Conservation (phyloP, 2,888 invertebrate genomes). For the Pammene aurita region DNA sequence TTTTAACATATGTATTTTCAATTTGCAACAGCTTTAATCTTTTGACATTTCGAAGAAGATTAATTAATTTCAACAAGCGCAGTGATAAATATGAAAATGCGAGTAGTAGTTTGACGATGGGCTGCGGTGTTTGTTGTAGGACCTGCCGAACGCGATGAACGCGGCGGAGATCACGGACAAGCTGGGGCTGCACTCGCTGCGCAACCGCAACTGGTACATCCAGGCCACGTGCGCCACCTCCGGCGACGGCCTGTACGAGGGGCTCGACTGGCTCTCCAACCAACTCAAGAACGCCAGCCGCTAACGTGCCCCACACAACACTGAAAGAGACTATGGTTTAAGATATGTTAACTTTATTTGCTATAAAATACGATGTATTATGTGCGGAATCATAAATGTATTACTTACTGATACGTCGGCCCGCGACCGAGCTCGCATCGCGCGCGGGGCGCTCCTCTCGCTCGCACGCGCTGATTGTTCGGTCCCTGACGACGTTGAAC, state of each 20-base stretch:
- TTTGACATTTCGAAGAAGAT: too few species aligned
- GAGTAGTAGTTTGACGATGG: background rate
- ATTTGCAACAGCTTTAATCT: too few species aligned
- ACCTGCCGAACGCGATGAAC: constrained; percentile 99
- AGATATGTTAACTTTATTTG: constrained; percentile 84
- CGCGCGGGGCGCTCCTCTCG: constrained; percentile 44
- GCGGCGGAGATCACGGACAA: constrained; percentile 99
- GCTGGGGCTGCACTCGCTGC: constrained; percentile 97
- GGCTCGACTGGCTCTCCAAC: constrained; percentile 99
- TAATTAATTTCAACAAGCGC: too few species aligned
- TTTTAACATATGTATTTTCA: too few species aligned
- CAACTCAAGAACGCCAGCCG: constrained; percentile 99
- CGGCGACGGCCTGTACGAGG: constrained; percentile 99
- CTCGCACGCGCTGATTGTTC: constrained; percentile 67
- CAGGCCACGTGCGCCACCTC: constrained; percentile 99
- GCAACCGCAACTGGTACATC: constrained; percentile 99
- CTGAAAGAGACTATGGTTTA: constrained; percentile 83
- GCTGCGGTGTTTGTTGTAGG: constrained; percentile 82
- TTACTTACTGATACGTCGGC: constrained; percentile 63
- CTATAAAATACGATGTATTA: constrained; percentile 82
- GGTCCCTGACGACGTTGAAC: constrained; percentile 77
- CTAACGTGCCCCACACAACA: constrained; percentile 85
- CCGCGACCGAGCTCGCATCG: constrained; percentile 68
- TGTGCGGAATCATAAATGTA: constrained; percentile 80
- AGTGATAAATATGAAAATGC: too few species aligned